A percentile compares a stretch with the other conserved stretches of the same genome.
Conservation (phyloP, 2,797 vertebrate species). For the Delichon dasypus region DNA sequence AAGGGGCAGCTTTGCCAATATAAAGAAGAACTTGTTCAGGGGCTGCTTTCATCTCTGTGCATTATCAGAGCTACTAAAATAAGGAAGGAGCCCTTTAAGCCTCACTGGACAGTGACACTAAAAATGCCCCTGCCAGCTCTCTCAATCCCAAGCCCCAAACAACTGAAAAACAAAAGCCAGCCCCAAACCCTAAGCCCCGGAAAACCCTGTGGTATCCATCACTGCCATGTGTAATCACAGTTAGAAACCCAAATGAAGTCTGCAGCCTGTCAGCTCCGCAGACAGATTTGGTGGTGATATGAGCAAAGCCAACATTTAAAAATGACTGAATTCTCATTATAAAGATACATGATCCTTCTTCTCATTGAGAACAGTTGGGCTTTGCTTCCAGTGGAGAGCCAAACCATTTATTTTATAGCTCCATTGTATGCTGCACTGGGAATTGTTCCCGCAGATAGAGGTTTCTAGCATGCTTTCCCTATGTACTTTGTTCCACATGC, state of each 20-base stretch:
- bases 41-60: slow-evolving; percentile 55
- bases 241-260: slow-evolving; percentile 63
- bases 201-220: slow-evolving; percentile 66
- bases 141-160: slow-evolving; percentile 15
- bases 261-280: slow-evolving; percentile 66
- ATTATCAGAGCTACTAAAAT: slow-evolving; percentile 54
- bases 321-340: slow-evolving; percentile 71
- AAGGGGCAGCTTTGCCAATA: not conserved
- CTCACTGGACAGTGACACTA: slow-evolving; percentile 50
- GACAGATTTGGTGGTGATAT: slow-evolving; percentile 68
- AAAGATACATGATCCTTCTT: slow-evolving; percentile 70
- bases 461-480: slow-evolving; percentile 35
- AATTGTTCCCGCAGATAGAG: slow-evolving; percentile 42
- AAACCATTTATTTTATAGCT: slow-evolving; percentile 63
- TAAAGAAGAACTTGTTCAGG: slow-evolving; percentile 49
- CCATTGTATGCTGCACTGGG: slow-evolving; percentile 22
- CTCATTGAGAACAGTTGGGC: slow-evolving; percentile 54
- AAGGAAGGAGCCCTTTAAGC: slow-evolving; percentile 48
- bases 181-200: slow-evolving; percentile 33
- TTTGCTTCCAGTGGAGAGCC: slow-evolving; percentile 65
- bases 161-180: slow-evolving; percentile 59
- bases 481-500: slow-evolving; percentile 46
- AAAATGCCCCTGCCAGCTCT: slow-evolving; percentile 44
- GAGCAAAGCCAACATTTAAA: slow-evolving; percentile 58
- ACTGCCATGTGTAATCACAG: slow-evolving; percentile 66